Evolutionary conservation across 2,113 vertebrate genomes (phyloP).

Genomic region (Macroglossus sobrinus): DNA sequence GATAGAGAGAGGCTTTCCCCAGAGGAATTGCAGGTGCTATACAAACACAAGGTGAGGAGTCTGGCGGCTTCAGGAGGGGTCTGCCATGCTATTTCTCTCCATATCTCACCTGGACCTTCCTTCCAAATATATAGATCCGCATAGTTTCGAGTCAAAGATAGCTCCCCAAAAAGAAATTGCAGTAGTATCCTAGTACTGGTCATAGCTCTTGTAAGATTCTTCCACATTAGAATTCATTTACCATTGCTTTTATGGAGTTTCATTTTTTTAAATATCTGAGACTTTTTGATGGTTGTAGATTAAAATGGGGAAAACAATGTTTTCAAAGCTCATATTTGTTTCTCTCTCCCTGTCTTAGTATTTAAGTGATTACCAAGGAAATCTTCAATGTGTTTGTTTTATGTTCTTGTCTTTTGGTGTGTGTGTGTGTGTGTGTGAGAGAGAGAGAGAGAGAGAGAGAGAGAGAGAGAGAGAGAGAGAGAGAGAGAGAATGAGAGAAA

Average conservation of each 20-base stretch:
- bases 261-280: neutral
- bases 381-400: neutral
- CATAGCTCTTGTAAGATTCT: neutral
- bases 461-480: neutral
- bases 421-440: neutral
- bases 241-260: neutral
- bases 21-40: neutral
- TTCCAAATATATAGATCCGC: neutral
- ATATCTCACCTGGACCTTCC: neutral
- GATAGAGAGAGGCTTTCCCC: neutral
- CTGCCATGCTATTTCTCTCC: neutral
- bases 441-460: neutral
- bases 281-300: neutral
- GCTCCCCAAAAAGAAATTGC: neutral
- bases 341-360: neutral
- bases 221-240: neutral
- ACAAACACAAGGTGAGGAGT: neutral
- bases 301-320: neutral
- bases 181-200: fast-evolving
- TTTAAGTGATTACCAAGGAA: neutral
- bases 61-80: neutral
- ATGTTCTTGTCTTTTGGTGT: neutral
- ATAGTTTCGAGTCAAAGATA: neutral
- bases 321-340: neutral
- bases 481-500: fast-evolving